phyloP scores from a whole-genome alignment of 1,140 invertebrate genomes.

The Nebria ingens region DNA sequence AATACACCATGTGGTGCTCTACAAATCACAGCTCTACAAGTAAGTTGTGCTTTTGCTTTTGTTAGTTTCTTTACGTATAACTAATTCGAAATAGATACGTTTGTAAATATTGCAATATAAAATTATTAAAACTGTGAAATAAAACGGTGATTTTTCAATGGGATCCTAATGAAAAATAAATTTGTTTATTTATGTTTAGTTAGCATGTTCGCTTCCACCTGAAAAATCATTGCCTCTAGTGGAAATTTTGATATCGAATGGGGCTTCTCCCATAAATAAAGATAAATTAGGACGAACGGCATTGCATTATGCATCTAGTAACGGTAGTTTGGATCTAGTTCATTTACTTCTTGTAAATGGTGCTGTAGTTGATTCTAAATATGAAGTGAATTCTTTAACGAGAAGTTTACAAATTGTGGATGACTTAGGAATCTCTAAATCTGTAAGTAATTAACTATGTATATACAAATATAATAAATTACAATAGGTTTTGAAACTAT shows the following conservation, averaged over 20 bases:
- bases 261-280: not conserved
- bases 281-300: not conserved
- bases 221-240: slow-evolving; percentile 12
- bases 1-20: slow-evolving; percentile 10
- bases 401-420: not conserved
- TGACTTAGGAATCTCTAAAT: not conserved
- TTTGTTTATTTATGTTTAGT: no score
- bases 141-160: not conserved
- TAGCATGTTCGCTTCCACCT: slow-evolving; percentile 10
- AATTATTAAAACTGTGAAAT: no score
- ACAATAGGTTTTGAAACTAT: no score
- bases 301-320: not conserved
- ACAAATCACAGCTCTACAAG: slow-evolving; percentile 11
- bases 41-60: slow-evolving; percentile 12
- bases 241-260: not conserved
- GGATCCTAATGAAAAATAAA: no score
- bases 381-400: not conserved
- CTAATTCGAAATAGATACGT: not conserved
- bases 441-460: not conserved
- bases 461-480: no score
- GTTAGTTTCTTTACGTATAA: not conserved
- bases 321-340: not conserved
- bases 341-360: not conserved
- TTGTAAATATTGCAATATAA: no score
- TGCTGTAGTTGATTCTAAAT: not conserved